Base-by-base conservation (phyloP, 2,113 vertebrate genomes). In the Egretta garzetta region DNA sequence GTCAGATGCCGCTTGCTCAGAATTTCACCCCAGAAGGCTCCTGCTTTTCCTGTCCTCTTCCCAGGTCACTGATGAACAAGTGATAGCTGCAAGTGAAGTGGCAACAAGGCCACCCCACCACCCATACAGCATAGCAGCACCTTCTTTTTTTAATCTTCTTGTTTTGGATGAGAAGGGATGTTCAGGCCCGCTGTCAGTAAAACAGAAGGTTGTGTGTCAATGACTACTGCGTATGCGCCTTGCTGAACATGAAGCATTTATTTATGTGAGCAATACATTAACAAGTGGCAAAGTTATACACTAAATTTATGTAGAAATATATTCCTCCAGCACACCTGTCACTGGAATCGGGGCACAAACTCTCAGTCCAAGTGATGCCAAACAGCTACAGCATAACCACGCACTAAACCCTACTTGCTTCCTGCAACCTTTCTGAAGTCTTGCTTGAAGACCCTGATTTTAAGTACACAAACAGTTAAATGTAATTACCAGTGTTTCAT, bases 181-280 rank as follows among this genome's bases (percentile, higher is more conserved):
- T 37, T 58, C 15, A 56, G 59, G 33, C 37, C n/a, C 3, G 3
- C 7, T 5, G 21, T 15, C 50, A 60, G 63, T 58, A 28, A 68
- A 55, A 63, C 32, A 8, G 10, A n/a, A 18, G 23, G 37, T 10
- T 17, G 17, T 1, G 15, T 27, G 14, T 68, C 83, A 95, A 28
- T 59, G 35, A 96, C 33, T 32, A 49, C 86, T 21, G 4, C 0
- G 0, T 20, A 20, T 28, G 3, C 20, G 33, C 26, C 27, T 47
- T 94, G 96, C 93, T 90, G 95, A 91, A 96, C 92, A 79, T 56
- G 71, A 97, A 96, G 87, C 96, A 50, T 96, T 96, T 97, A 96
- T 96, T 97, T 79, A 85, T 56, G 62, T 90, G 74, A 96, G 85
- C 85, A 92, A 72, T 82, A 93, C 93, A 85, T 53, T 49, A 91